Conservation (phyloP, 2,113 vertebrate genomes). For the Condylura cristata region DNA sequence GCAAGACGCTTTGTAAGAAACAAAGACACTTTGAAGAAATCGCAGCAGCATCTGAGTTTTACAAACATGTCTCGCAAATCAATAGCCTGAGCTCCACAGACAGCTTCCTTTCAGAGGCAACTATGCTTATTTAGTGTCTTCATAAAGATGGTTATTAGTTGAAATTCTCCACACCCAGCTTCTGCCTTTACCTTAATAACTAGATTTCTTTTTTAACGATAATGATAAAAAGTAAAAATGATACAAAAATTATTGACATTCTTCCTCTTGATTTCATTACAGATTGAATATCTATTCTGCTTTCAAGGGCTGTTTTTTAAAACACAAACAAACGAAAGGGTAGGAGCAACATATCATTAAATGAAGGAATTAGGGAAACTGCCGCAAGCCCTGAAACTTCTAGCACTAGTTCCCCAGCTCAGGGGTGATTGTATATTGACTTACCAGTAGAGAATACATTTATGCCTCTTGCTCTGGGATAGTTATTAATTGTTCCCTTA, state of each 20-base stretch:
- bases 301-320: not conserved
- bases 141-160: not conserved
- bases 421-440: not conserved
- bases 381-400: not conserved
- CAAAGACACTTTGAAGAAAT: not conserved
- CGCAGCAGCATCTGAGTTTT: not conserved
- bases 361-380: not conserved
- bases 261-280: not conserved
- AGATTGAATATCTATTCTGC: not conserved
- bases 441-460: not conserved
- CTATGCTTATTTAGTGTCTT: not conserved
- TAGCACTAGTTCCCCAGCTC: not conserved
- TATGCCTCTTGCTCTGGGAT: not conserved
- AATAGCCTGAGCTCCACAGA: not conserved
- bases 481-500: not conserved
- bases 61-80: not conserved
- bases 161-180: not conserved
- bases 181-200: not conserved
- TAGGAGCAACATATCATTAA: not conserved
- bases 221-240: constrained; percentile 1
- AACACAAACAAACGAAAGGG: not conserved
- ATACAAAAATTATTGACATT: not conserved
- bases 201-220: not conserved
- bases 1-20: not conserved
- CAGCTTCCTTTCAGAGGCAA: not conserved